Evolutionary conservation across 92 coral and sea anemone species (phyloP).

Genomic region (Ricordea florida): DNA sequence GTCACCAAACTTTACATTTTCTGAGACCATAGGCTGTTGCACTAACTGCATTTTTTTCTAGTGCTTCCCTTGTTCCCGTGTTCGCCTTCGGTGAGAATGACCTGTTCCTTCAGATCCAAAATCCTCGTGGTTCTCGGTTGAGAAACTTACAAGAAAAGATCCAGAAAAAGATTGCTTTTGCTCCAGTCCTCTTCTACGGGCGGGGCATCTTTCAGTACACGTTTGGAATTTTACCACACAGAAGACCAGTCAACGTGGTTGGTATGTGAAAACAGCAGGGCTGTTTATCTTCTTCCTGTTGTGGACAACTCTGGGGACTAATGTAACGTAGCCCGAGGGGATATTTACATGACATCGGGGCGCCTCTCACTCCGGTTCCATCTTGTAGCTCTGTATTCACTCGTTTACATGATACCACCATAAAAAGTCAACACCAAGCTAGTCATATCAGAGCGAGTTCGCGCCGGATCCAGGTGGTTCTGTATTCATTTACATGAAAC

Average conservation of each 20-base stretch:
- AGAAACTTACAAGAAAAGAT: constrained; percentile 87
- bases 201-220: constrained; percentile 94
- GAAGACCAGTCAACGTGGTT: constrained; percentile 88
- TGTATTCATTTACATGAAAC: no score
- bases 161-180: constrained; percentile 88
- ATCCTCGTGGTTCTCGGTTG: constrained; percentile 93
- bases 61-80: constrained; percentile 92
- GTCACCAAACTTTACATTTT: no score
- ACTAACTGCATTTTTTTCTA: constrained; percentile 5
- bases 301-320: no score
- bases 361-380: no score
- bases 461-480: no score
- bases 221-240: constrained; percentile 87
- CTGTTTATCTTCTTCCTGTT: background rate
- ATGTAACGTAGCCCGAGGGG: no score
- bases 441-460: no score
- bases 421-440: no score
- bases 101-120: constrained; percentile 86
- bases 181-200: constrained; percentile 90
- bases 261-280: constrained; percentile 60
- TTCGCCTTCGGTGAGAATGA: constrained; percentile 98
- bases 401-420: no score
- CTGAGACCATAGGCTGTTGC: no score
- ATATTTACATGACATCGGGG: no score
- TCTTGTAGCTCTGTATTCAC: no score